Conservation (phyloP, 2,888 invertebrate species). For the Blera fallax region DNA sequence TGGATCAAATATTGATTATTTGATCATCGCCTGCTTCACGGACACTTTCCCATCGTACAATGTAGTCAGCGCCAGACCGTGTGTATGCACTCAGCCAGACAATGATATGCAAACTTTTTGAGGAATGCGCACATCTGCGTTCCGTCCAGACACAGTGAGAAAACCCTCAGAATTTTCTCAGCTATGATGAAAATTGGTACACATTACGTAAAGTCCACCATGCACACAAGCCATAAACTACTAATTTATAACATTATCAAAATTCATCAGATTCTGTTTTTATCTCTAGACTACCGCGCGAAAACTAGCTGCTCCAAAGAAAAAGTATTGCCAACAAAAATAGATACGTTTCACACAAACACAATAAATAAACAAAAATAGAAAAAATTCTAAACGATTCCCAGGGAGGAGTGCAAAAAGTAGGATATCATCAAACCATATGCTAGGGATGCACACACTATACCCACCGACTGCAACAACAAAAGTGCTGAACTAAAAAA, state of each 20-base stretch:
- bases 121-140: conserved; percentile 58
- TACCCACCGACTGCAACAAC: conserved; percentile 34
- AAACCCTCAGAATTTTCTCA: background rate
- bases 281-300: background rate
- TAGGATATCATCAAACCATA: conserved; percentile 28
- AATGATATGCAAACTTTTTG: conserved; percentile 19
- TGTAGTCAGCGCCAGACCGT: background rate
- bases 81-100: background rate
- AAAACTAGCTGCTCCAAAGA: conserved; percentile 14
- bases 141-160: background rate
- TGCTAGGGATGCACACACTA: conserved; percentile 6
- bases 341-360: conserved; percentile 9
- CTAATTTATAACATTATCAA: conserved; percentile 7
- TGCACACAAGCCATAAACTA: background rate
- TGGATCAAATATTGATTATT: conserved; percentile 60
- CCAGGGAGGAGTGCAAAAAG: background rate
- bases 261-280: background rate
- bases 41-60: conserved; percentile 27
- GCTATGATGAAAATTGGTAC: background rate
- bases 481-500: conserved; percentile 41
- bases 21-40: background rate
- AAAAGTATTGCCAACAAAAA: conserved; percentile 12
- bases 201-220: conserved; percentile 58
- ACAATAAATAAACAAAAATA: conserved; percentile 19
- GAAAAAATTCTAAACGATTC: conserved; percentile 7